These are phyloP conservation scores for Dromiciops gliroides DNA, from an alignment of 2,113 vertebrate species.

Conservation along the genomic window DNA sequence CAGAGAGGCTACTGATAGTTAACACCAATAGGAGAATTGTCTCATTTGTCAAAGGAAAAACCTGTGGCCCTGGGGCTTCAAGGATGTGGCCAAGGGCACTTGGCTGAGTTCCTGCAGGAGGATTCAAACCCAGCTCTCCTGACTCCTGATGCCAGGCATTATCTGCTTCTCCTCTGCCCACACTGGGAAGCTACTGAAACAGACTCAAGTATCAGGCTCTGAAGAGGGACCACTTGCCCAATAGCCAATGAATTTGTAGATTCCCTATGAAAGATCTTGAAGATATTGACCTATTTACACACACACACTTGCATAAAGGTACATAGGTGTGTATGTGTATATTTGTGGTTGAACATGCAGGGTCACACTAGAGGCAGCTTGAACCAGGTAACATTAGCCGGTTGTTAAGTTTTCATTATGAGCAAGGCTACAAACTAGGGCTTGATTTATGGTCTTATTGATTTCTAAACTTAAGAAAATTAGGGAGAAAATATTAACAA, in stretches of 20 bases:
- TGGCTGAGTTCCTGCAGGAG: not conserved
- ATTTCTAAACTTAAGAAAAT: not conserved
- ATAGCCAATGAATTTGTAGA: not conserved
- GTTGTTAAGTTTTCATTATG: not conserved
- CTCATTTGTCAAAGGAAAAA: not conserved
- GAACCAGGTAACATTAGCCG: not conserved
- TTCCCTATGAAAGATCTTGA: not conserved
- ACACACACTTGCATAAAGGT: not conserved
- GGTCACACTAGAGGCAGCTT: not conserved
- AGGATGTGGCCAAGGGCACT: not conserved
- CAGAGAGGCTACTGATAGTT: not conserved
- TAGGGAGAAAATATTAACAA: not conserved
- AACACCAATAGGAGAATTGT: not conserved
- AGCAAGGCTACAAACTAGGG: not conserved
- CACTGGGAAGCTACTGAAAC: not conserved
- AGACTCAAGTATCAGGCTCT: not conserved
- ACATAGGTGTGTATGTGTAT: not conserved
- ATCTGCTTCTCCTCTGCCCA: not conserved
- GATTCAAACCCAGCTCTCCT: not conserved
- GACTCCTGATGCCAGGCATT: not conserved
- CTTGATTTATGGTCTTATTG: not conserved
- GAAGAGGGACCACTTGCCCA: not conserved
- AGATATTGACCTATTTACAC: not conserved
- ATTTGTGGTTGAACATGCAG: not conserved
- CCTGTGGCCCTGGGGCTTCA: not conserved